Evolutionary conservation across 2,113 vertebrate genomes (phyloP).

Genomic region (Herpailurus yagouaroundi): DNA sequence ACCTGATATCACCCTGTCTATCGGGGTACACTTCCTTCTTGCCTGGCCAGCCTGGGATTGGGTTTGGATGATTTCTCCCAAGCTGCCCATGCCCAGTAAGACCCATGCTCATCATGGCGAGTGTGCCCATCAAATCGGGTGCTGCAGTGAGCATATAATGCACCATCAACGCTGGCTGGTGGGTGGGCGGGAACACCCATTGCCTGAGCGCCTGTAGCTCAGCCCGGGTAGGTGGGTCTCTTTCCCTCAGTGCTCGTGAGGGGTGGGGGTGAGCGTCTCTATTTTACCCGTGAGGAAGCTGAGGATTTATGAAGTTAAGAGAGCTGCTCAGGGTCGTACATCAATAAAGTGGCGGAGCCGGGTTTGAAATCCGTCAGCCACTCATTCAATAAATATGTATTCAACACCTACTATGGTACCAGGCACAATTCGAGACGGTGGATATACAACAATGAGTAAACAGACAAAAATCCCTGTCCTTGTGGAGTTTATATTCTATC

Average conservation of each 20-base stretch:
- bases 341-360: neutral
- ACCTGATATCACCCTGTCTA: neutral
- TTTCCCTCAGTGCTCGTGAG: neutral
- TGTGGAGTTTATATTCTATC: neutral
- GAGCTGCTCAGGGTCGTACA: neutral
- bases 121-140: neutral
- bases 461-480: neutral
- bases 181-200: no score
- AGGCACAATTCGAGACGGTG: neutral
- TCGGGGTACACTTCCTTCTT: neutral
- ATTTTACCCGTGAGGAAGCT: neutral
- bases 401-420: neutral
- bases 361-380: neutral
- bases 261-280: neutral
- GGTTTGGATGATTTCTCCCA: neutral
- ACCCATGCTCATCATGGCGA: neutral
- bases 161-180: fast-evolving
- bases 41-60: neutral
- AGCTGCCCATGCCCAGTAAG: neutral
- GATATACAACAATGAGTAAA: neutral
- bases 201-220: neutral
- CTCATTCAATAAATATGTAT: neutral
- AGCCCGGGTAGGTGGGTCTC: neutral
- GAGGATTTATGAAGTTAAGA: neutral
- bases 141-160: no score